Evolutionary conservation across 2,797 vertebrate species (phyloP), one percentile per base, ranked within the genome.

Genomic region (Parauchenoglanis ngamensis): DNA sequence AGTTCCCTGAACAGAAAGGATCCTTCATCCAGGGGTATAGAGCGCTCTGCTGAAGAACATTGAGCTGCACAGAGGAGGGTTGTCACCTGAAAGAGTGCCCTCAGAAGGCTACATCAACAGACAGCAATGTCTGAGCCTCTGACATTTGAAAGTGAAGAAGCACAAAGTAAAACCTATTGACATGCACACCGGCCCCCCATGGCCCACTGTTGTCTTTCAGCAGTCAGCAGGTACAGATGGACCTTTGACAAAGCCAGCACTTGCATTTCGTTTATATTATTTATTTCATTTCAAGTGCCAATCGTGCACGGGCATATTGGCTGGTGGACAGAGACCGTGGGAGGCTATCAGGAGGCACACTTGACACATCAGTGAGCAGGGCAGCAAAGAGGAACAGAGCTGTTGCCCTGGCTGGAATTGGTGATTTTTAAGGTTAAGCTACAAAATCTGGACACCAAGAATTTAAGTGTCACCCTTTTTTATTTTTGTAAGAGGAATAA

Each of bases 271-370:
- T 85, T 91, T 89, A 85, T 72, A 78, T 91, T 90, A 90, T 91
- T 94, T 94, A 93, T 94, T 96, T 93, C 88, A 92, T 93, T 93
- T 93, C 90, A 91, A 93, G 92, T 94, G 94, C 93, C 94, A 93
- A 91, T 93, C 92, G 85, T 65, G 90, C 88, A 87, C 44, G 49
- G 83, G 61, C 76, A 85, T 91, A 84, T 91, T 78, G 83, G 91
- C 87, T 92, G 88, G 90, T 88, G 90, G 87, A 84, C 76, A 72
- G 85, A 90, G 83, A 63, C 70, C 59, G 89, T 83, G 13, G 70
- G 65, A 82, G 77, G 80, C 78, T 90, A 67, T 88, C 61, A 31
- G 56, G 80, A 56, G 35, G 54, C 28, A 13, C 52, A 65, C 65
- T 87, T 63, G 83, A 79, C 72, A 84, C 87, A 86, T 87, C 76